Percentiles rank a stretch among this genome's conserved stretches.
These are phyloP conservation scores for Poecilia latipinna DNA, from an alignment of 2,113 vertebrate species.

Conservation along the genomic window DNA sequence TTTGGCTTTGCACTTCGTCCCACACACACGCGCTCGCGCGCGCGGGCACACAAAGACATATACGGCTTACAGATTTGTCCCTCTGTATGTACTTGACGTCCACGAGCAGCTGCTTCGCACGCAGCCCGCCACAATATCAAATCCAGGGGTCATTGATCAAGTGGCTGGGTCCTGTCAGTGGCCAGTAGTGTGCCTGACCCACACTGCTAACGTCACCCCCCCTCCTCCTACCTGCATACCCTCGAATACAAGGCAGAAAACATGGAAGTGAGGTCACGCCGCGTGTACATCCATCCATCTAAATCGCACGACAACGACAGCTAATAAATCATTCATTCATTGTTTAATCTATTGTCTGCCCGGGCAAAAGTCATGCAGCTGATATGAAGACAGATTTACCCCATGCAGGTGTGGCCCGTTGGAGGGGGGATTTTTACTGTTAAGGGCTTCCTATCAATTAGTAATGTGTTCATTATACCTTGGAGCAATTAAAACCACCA, in stretches of 20 bases:
- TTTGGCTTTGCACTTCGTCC: constrained; percentile 62
- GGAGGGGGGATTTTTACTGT: constrained; percentile 55
- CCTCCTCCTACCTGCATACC: constrained; percentile 65
- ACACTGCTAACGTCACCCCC: constrained; percentile 65
- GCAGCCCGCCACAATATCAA: constrained; percentile 61
- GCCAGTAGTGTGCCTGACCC: constrained; percentile 75
- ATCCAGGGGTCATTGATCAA: constrained; percentile 80
- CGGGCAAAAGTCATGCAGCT: constrained; percentile 77
- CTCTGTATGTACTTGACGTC: constrained; percentile 69
- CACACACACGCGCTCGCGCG: constrained; percentile 10
- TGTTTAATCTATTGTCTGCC: constrained; percentile 86
- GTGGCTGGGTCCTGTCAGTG: constrained; percentile 79
- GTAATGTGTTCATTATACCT: constrained; percentile 79
- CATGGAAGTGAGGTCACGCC: constrained; percentile 85
- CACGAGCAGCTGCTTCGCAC: constrained; percentile 70
- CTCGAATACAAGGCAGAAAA: constrained; percentile 77
- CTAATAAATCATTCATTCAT: constrained; percentile 90
- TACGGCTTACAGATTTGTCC: constrained; percentile 60
- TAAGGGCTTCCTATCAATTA: constrained; percentile 76
- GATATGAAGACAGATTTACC: constrained; percentile 79
- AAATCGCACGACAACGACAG: constrained; percentile 85
- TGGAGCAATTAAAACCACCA: constrained; percentile 75
- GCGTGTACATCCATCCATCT: constrained; percentile 86
- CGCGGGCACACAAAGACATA: constrained; percentile 17
- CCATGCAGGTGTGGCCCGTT: constrained; percentile 73